Evolutionary conservation across 2,797 vertebrate species (phyloP).

Genomic region (Morelia viridis): DNA sequence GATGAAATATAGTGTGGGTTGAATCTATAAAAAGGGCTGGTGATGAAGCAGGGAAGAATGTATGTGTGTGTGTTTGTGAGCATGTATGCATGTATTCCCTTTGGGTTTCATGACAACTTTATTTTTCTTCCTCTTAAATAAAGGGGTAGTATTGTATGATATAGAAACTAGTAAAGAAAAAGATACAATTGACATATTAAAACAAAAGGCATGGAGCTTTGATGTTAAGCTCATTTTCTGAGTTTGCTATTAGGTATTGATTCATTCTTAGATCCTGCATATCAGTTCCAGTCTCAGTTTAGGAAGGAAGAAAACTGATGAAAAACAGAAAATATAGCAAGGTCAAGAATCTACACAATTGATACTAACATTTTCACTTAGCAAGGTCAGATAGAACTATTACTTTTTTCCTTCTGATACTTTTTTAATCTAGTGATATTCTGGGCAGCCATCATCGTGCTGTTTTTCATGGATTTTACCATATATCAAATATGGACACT

Average conservation of each 20-base stretch:
- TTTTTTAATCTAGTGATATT: neutral
- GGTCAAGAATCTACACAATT: neutral
- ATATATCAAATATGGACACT: neutral
- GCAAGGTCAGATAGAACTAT: neutral
- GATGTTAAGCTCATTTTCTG: neutral
- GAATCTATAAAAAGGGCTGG: slow-evolving; percentile 38
- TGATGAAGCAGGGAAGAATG: neutral
- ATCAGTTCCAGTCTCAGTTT: neutral
- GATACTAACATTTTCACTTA: neutral
- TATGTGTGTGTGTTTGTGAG: neutral
- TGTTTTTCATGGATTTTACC: neutral
- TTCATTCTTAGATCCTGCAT: slow-evolving; percentile 3
- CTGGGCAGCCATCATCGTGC: neutral
- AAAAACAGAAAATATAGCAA: neutral
- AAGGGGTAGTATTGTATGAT: neutral
- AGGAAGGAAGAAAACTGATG: neutral
- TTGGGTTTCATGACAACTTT: slow-evolving; percentile 2
- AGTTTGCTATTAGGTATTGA: slow-evolving; percentile 12
- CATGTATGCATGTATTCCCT: neutral
- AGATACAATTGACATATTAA: neutral
- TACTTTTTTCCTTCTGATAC: neutral
- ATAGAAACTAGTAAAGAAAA: slow-evolving; percentile 14
- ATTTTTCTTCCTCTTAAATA: neutral
- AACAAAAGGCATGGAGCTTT: neutral
- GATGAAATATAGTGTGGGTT: slow-evolving; percentile 32